Percentiles rank a stretch among this genome's conserved stretches.
Evolutionary conservation across 2,797 vertebrate species (phyloP).

Genomic region (Naso thynnoides): DNA sequence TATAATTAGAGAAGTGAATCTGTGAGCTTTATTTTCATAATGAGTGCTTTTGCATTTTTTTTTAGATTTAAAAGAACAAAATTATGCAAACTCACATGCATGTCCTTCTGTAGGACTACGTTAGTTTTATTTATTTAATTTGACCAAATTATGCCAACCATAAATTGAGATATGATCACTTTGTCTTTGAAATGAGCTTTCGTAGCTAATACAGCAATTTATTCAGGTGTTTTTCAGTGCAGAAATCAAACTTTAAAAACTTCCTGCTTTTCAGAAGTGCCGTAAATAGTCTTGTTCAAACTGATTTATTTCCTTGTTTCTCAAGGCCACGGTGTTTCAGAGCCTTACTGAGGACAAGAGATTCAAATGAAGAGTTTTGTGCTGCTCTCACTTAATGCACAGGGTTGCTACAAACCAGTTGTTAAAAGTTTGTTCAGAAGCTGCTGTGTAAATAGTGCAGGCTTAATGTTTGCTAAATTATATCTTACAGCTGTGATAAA

Average conservation of each 20-base stretch:
- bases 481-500: slow-evolving; percentile 33
- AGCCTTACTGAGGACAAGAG: background rate
- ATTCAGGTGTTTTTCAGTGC: background rate
- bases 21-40: background rate
- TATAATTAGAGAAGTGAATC: background rate
- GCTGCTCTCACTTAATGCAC: slow-evolving; percentile 22
- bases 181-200: background rate
- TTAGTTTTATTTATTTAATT: background rate
- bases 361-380: slow-evolving; percentile 22
- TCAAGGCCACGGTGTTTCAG: slow-evolving; percentile 34
- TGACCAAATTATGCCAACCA: background rate
- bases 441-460: slow-evolving; percentile 43
- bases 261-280: background rate
- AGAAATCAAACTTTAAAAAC: background rate
- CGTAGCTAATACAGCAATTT: background rate
- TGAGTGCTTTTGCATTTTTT: slow-evolving; percentile 5
- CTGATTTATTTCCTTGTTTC: slow-evolving; percentile 26
- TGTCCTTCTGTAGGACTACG: background rate
- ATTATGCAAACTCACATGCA: background rate
- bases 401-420: slow-evolving; percentile 33
- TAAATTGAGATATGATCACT: slow-evolving; percentile 1
- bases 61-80: slow-evolving; percentile 6
- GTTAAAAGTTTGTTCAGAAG: slow-evolving; percentile 36
- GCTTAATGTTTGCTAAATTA: slow-evolving; percentile 31
- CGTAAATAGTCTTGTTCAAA: slow-evolving; percentile 7